Percentiles rank a stretch among this genome's conserved stretches.
phyloP scores from a whole-genome alignment of 2,113 vertebrate species.

The Sminthopsis crassicaudata region DNA sequence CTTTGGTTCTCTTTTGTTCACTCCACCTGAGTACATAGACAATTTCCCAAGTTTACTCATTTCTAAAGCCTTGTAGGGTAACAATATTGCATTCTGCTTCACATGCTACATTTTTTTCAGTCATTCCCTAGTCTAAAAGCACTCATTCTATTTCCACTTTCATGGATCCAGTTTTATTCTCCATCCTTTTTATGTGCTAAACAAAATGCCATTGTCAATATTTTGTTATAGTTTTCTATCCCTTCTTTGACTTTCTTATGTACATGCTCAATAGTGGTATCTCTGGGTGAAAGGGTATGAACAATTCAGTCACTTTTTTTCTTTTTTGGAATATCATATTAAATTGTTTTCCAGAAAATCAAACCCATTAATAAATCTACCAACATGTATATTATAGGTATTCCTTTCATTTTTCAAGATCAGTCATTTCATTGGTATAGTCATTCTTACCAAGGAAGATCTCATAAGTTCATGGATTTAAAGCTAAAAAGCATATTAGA shows the following conservation, averaged over 20 bases:
- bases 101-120: background rate
- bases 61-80: background rate
- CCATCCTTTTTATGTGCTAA: background rate
- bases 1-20: background rate
- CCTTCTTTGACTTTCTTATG: background rate
- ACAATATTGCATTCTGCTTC: background rate
- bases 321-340: background rate
- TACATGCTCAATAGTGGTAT: background rate
- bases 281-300: background rate
- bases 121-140: background rate
- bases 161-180: background rate
- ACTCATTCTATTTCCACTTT: background rate
- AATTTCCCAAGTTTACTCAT: background rate
- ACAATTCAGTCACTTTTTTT: background rate
- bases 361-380: background rate
- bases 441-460: background rate
- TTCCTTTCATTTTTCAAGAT: background rate
- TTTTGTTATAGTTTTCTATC: background rate
- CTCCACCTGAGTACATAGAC: background rate
- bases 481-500: background rate
- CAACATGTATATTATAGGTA: background rate
- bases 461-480: background rate
- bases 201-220: background rate
- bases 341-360: background rate
- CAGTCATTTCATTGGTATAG: background rate